Base-by-base conservation (phyloP, 2,888 invertebrate species). In the Stenurella melanura region DNA sequence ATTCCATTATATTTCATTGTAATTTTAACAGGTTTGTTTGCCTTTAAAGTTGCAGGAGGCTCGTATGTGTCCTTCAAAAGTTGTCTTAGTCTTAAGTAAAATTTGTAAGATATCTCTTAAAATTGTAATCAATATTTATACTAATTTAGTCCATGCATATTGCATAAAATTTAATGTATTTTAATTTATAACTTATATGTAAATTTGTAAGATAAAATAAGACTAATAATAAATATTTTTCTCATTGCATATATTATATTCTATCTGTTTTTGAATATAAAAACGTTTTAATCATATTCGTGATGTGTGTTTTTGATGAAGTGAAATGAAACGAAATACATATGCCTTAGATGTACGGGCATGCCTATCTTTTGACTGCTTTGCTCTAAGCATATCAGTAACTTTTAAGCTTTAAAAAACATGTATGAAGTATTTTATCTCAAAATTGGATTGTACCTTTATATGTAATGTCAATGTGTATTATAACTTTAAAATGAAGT, bases 21-120 rank as follows among this genome's bases (percentile, higher is more conserved):
- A 71, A 74, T 93, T 6, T 85, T 93, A 10, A 95, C 94, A 34
- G 92, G 92, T 0, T 89, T 93, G 19, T 89, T 94, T 80, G 95
- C 96, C 0, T 96, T 93, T 83, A 92, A 90, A 86, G 93, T 93
- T 68, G 95, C 93, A 0, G 96, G 96, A 0, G 96, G 96, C 9
- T 91, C 91, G 10, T 86, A 88, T 78, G 84, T 88, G 18, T 91
- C 91, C 64, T 89, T 92, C 78, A 91, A 90, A 82, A 87, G 83
- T 58, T 87, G 86, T 80, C 80, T 88, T 76, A 84, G 81, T 70
- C 83, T 86, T 42, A 85, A 84, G 75, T 86, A 81, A 82, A 50
- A 3, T 42, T 6, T 5, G 18, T 12, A 60, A 50, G 42, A 42
- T 17, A 66, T 30, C n/a, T 15, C 50, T 19, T 66, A 17, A 66